Evolutionary conservation across 1,140 invertebrate genomes (phyloP).

Genomic region (Papilio machaon): DNA sequence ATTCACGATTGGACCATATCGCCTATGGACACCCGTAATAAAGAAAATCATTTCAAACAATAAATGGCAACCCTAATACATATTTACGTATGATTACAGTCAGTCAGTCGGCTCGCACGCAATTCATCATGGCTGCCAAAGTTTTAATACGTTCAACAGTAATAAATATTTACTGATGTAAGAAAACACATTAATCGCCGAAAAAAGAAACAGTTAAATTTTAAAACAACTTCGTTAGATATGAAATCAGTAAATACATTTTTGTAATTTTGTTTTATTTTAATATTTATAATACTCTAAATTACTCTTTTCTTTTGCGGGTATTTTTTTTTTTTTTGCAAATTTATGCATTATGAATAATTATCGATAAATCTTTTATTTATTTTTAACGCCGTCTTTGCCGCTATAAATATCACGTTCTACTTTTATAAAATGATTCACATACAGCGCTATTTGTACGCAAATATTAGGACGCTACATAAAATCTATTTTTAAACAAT

Average conservation of each 20-base stretch:
- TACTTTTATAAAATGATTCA: constrained; percentile 1
- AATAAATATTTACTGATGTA: not conserved
- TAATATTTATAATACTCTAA: not conserved
- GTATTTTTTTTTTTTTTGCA: not conserved
- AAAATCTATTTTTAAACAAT: not conserved
- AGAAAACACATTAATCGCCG: not conserved
- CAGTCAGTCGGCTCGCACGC: not conserved
- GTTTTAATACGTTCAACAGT: not conserved
- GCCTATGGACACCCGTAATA: not conserved
- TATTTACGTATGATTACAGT: not conserved
- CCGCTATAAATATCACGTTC: constrained; percentile 9
- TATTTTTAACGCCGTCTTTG: not conserved
- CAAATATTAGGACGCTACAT: constrained; percentile 9
- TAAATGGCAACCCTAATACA: constrained; percentile 7
- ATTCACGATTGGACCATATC: too few species aligned
- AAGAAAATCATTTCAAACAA: not conserved
- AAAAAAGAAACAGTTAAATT: not conserved
- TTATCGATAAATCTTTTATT: not conserved
- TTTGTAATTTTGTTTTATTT: not conserved
- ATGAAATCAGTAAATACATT: not conserved
- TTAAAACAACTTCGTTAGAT: not conserved
- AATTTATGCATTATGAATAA: not conserved
- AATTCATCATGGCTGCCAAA: constrained; percentile 27
- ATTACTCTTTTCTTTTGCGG: not conserved
- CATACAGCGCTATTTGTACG: not conserved